Evolutionary conservation across 2,113 vertebrate genomes (phyloP).

Genomic region (Perca fluviatilis): DNA sequence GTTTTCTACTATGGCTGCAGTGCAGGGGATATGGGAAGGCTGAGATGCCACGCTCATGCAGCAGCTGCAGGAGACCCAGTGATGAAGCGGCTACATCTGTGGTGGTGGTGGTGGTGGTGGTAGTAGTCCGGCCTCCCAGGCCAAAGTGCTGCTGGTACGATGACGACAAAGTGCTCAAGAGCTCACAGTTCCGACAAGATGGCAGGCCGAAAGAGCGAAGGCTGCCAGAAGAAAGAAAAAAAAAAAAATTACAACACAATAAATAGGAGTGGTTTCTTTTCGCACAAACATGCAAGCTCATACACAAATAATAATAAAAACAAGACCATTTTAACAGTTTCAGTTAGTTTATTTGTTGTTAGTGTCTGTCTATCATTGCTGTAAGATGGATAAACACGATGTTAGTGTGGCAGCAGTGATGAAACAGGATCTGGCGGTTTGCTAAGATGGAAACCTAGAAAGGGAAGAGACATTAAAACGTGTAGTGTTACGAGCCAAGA

Average conservation of each 20-base stretch:
- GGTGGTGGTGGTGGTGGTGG: conserved; percentile 7
- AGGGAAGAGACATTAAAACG: not conserved
- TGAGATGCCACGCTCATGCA: conserved; percentile 82
- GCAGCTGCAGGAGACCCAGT: conserved; percentile 79
- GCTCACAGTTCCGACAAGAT: conserved; percentile 86
- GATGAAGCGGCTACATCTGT: conserved; percentile 33
- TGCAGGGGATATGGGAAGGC: conserved; percentile 60
- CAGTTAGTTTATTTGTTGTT: conserved; percentile 23
- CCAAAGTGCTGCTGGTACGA: conserved; percentile 47
- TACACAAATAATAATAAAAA: not conserved
- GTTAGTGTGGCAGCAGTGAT: conserved; percentile 14
- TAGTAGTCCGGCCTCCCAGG: conserved; percentile 5
- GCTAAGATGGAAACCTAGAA: conserved; percentile 26
- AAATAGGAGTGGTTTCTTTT: not conserved
- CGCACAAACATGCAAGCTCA: conserved; percentile 9
- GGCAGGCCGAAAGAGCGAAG: conserved; percentile 85
- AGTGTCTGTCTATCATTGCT: not conserved
- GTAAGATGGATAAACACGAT: conserved; percentile 18
- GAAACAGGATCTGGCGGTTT: conserved; percentile 28
- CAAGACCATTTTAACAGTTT: not conserved
- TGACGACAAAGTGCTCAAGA: conserved; percentile 67
- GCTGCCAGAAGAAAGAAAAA: conserved; percentile 71
- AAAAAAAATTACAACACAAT: not conserved
- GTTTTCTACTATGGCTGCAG: not conserved
- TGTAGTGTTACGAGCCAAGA: not conserved